A percentile compares a stretch with the other conserved stretches of the same genome.
phyloP scores from a whole-genome alignment of 2,888 invertebrate genomes.

The Automeris io region DNA sequence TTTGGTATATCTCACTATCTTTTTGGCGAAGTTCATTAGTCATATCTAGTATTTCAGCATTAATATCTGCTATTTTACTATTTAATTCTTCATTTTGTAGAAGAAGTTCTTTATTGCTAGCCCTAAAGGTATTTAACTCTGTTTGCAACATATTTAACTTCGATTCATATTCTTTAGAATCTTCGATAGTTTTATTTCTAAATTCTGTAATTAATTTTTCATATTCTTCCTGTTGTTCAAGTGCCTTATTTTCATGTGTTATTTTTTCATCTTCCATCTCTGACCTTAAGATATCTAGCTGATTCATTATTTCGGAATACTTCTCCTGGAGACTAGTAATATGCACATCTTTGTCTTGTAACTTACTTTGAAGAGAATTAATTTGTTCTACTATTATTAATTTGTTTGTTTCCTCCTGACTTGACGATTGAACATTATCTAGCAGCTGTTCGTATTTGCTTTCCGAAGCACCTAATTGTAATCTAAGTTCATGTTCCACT shows the following conservation, averaged over 20 bases:
- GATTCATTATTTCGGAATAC: slow-evolving; percentile 54
- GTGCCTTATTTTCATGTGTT: slow-evolving; percentile 56
- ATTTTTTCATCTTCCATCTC: slow-evolving; percentile 68
- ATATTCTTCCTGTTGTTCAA: slow-evolving; percentile 64
- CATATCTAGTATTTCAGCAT: slow-evolving; percentile 39
- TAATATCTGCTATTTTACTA: slow-evolving; percentile 28
- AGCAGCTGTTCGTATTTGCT: slow-evolving; percentile 64
- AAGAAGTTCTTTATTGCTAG: slow-evolving; percentile 38
- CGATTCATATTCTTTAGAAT: slow-evolving; percentile 31
- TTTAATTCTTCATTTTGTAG: slow-evolving; percentile 35
- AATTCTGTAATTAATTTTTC: slow-evolving; percentile 54
- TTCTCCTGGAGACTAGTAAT: slow-evolving; percentile 54
- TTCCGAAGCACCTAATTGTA: slow-evolving; percentile 70
- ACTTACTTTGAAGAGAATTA: slow-evolving; percentile 54
- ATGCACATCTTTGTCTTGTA: slow-evolving; percentile 65
- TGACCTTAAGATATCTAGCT: slow-evolving; percentile 58
- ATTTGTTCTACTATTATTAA: slow-evolving; percentile 58
- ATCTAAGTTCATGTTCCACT: slow-evolving; percentile 65
- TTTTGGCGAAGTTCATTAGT: slow-evolving; percentile 45
- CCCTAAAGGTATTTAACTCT: slow-evolving; percentile 36
- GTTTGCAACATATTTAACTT: slow-evolving; percentile 33
- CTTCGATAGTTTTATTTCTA: slow-evolving; percentile 31
- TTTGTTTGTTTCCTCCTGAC: slow-evolving; percentile 66
- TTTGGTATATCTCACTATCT: slow-evolving; percentile 60
- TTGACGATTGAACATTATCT: slow-evolving; percentile 62